Conservation (phyloP, 2,888 invertebrate species). For the Pristionchus mayeri region DNA sequence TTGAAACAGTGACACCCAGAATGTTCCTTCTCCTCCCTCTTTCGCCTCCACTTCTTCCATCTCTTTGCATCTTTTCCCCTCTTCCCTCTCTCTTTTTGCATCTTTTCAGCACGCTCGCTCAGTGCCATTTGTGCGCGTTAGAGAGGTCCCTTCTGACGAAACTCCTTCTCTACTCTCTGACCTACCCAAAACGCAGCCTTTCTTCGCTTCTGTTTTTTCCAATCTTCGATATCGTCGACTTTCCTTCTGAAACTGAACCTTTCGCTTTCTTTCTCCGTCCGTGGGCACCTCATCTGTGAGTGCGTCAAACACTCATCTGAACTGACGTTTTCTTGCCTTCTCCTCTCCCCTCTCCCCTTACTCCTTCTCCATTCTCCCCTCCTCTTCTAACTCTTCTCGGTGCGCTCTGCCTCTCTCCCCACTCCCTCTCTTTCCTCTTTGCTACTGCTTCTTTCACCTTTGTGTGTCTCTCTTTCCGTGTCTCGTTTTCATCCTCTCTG, state of each 20-base stretch:
- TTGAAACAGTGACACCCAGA: conserved; percentile 3
- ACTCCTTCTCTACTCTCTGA: background rate
- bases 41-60: background rate
- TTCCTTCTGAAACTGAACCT: background rate
- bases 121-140: background rate
- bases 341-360: conserved; percentile 29
- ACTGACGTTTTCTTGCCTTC: conserved; percentile 5
- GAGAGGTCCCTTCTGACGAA: conserved; percentile 1
- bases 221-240: background rate
- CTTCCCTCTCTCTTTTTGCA: background rate
- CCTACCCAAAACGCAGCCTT: conserved; percentile 7
- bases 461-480: conserved; percentile 23
- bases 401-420: background rate
- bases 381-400: background rate
- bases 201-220: background rate
- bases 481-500: conserved; percentile 15
- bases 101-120: conserved; percentile 13
- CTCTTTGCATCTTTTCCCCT: conserved; percentile 23
- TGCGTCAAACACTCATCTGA: conserved; percentile 48
- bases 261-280: conserved; percentile 2
- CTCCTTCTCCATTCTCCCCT: conserved; percentile 25
- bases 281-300: conserved; percentile 4
- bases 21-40: conserved; percentile 40
- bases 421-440: conserved; percentile 11
- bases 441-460: background rate